Evolutionary conservation across 2,113 vertebrate genomes (phyloP).

Genomic region (Passerina amoena): DNA sequence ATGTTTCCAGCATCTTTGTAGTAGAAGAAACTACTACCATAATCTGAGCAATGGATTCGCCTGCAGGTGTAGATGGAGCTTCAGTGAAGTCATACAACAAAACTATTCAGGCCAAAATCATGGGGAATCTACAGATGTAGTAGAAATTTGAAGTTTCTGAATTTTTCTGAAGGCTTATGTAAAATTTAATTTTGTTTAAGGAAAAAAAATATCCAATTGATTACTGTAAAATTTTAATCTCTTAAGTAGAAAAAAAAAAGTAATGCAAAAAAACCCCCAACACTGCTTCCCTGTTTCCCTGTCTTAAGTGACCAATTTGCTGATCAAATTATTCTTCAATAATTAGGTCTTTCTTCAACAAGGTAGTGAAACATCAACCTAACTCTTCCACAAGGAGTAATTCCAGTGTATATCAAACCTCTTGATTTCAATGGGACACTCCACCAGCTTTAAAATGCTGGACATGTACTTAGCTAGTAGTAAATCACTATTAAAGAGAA

Average conservation of each 20-base stretch:
- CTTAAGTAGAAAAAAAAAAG: background rate
- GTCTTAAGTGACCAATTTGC: background rate
- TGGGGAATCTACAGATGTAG: background rate
- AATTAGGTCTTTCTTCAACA: background rate
- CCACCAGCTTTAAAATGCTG: background rate
- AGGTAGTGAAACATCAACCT: background rate
- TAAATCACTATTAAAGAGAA: constrained; percentile 35
- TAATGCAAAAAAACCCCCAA: accelerated
- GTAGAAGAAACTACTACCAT: background rate
- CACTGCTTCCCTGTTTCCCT: background rate
- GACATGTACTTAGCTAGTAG: background rate
- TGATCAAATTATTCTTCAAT: background rate
- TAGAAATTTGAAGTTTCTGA: background rate
- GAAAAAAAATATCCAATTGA: background rate
- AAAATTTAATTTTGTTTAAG: background rate
- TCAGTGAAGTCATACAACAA: background rate
- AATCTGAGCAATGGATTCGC: background rate
- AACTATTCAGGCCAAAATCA: background rate
- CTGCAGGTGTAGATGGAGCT: background rate
- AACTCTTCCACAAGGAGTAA: background rate
- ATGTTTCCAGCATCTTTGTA: background rate
- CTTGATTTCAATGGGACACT: background rate
- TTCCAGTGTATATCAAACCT: background rate
- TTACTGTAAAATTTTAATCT: background rate
- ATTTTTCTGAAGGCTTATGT: background rate